These are phyloP conservation scores for Drosophila affinis DNA, from an alignment of 2,888 invertebrate genomes.

Conservation along the genomic window DNA sequence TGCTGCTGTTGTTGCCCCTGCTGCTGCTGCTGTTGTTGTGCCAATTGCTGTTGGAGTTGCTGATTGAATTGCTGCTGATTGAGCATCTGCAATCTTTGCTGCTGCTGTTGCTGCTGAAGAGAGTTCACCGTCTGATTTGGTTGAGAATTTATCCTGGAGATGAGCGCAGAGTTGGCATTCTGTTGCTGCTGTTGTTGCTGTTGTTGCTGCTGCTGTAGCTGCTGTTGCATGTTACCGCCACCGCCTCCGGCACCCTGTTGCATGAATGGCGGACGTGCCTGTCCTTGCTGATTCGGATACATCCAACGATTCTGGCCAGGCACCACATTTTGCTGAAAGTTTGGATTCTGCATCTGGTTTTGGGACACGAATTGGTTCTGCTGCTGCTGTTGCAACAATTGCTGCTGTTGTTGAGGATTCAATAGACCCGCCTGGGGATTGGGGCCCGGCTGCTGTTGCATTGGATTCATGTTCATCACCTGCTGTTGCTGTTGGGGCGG, in stretches of 20 bases:
- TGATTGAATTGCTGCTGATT: constrained; percentile 81
- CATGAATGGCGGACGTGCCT: constrained; percentile 69
- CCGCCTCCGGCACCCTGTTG: constrained; percentile 51
- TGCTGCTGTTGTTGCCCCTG: constrained; percentile 33
- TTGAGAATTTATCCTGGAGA: constrained; percentile 87
- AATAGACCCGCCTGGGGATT: constrained; percentile 54
- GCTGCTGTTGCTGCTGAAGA: constrained; percentile 83
- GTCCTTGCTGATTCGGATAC: constrained; percentile 76
- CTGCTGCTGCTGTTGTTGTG: constrained; percentile 42
- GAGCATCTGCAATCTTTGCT: constrained; percentile 82
- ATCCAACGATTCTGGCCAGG: constrained; percentile 80
- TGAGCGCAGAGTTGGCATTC: constrained; percentile 85
- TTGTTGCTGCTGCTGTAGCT: constrained; percentile 72
- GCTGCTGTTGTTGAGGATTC: constrained; percentile 70
- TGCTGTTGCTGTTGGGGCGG: constrained; percentile 63
- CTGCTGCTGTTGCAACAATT: constrained; percentile 66
- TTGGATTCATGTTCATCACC: constrained; percentile 79
- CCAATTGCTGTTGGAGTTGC: constrained; percentile 61
- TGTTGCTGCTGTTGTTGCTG: constrained; percentile 82
- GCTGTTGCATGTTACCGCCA: constrained; percentile 42
- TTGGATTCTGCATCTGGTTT: constrained; percentile 79
- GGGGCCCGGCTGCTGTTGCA: constrained; percentile 54
- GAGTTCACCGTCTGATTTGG: constrained; percentile 82
- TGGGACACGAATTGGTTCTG: constrained; percentile 67
- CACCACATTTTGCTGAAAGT: constrained; percentile 78